Evolutionary conservation across 2,113 vertebrate genomes (phyloP).

Genomic region (Oophaga pumilio): DNA sequence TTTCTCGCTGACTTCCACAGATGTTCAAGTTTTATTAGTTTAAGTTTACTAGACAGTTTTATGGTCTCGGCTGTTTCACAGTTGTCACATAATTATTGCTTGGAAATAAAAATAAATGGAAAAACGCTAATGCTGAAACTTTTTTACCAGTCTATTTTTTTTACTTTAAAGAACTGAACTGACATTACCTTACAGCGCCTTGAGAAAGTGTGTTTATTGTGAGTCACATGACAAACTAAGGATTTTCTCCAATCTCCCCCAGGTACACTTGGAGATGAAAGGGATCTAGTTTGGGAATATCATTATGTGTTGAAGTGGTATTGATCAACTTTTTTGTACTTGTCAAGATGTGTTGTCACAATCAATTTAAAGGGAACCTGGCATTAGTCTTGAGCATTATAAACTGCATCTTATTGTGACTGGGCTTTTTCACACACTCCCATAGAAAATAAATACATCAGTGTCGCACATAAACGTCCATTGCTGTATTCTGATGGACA

Average conservation of each 20-base stretch:
- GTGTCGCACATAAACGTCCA: too few species aligned
- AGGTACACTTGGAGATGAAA: neutral
- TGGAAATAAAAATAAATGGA: slow-evolving; percentile 53
- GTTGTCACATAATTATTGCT: slow-evolving; percentile 61
- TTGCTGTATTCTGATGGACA: too few species aligned
- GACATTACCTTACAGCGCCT: neutral
- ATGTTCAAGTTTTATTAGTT: slow-evolving; percentile 60
- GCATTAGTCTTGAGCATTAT: too few species aligned
- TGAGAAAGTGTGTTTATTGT: too few species aligned
- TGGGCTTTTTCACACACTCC: too few species aligned
- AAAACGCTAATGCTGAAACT: slow-evolving; percentile 33
- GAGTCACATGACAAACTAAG: neutral
- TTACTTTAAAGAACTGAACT: neutral
- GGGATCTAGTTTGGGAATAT: too few species aligned
- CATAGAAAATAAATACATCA: too few species aligned
- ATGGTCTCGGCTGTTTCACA: slow-evolving; percentile 46
- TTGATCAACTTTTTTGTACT: too few species aligned
- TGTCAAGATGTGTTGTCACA: too few species aligned
- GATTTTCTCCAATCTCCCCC: neutral
- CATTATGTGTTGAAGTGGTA: too few species aligned
- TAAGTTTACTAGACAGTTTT: slow-evolving; percentile 62
- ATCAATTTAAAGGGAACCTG: too few species aligned
- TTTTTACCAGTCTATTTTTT: neutral
- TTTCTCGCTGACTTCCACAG: slow-evolving; percentile 61
- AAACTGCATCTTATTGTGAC: too few species aligned